Evolutionary conservation across 2,113 vertebrate genomes (phyloP).

Genomic region (Apodemus speciosus): DNA sequence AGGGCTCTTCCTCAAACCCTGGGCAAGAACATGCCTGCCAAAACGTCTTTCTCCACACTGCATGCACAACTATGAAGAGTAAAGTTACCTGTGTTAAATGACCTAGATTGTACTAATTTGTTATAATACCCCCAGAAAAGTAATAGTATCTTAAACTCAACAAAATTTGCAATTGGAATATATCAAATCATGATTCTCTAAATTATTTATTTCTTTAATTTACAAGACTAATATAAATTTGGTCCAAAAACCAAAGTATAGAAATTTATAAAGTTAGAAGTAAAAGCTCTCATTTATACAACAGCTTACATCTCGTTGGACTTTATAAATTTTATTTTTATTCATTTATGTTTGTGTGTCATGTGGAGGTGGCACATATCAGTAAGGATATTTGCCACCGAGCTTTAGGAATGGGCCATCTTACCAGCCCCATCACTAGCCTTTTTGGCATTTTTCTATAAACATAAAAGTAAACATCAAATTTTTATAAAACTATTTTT

Average conservation of each 20-base stretch:
- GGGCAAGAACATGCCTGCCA: not conserved
- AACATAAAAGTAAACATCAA: not conserved
- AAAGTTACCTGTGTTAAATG: not conserved
- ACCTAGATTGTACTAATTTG: not conserved
- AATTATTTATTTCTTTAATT: not conserved
- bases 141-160: not conserved
- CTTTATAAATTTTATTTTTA: not conserved
- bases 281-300: not conserved
- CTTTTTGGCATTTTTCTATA: not conserved
- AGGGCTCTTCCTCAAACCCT: not conserved
- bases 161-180: not conserved
- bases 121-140: not conserved
- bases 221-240: not conserved
- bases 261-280: not conserved
- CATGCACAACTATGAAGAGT: not conserved
- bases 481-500: not conserved
- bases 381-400: not conserved
- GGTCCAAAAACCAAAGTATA: not conserved
- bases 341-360: not conserved
- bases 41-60: not conserved
- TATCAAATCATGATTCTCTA: not conserved
- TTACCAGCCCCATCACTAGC: not conserved
- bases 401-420: not conserved
- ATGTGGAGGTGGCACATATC: not conserved
- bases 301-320: not conserved